These are phyloP conservation scores for Lepidothrix coronata DNA, from an alignment of 2,113 vertebrate species.

Conservation along the genomic window DNA sequence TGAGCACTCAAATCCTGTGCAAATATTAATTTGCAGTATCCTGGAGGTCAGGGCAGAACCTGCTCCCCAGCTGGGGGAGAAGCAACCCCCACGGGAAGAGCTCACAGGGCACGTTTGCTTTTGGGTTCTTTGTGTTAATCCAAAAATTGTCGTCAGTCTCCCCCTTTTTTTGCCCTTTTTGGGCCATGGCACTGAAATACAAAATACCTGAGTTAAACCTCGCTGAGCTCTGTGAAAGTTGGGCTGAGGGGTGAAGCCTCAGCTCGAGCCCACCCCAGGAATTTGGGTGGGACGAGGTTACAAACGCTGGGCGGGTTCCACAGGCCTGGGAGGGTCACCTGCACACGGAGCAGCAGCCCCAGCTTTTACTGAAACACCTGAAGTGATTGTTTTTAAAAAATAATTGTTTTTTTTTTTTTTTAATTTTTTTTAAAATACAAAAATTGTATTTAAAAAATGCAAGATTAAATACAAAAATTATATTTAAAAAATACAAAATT, in stretches of 20 bases:
- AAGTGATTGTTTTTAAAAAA: neutral
- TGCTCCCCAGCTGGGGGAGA: neutral
- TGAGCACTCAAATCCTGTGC: neutral
- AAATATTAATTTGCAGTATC: neutral
- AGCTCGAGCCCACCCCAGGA: neutral
- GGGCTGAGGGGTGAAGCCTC: neutral
- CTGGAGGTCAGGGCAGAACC: neutral
- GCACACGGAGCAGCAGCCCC: neutral
- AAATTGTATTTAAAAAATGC: too few relatives aligned
- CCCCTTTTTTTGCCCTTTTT: neutral
- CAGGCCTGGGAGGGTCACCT: neutral
- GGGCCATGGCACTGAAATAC: neutral
- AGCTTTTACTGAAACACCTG: neutral
- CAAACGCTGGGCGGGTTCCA: too few relatives aligned
- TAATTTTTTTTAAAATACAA: too few relatives aligned
- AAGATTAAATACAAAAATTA: too few relatives aligned
- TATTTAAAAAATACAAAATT: too few relatives aligned
- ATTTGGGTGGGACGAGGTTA: neutral
- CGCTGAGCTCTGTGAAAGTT: neutral
- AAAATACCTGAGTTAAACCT: neutral
- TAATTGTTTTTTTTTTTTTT: too few relatives aligned
- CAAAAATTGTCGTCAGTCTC: neutral
- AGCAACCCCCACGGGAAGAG: neutral
- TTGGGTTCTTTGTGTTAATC: neutral
- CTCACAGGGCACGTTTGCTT: neutral